Evolutionary conservation across 2,888 invertebrate genomes (phyloP).

Genomic region (Leptopilina drosophilae): DNA sequence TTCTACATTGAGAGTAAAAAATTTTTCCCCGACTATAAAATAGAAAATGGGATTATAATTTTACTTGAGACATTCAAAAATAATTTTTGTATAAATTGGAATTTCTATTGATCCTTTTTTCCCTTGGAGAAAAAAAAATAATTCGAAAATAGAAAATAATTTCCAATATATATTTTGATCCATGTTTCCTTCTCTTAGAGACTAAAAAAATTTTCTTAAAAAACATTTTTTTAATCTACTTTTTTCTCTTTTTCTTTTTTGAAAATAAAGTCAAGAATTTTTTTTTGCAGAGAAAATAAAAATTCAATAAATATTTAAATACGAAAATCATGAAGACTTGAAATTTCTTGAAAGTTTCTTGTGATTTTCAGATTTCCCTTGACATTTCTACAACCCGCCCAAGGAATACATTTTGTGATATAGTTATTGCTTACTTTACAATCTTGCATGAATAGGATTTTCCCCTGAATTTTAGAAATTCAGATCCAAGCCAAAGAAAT

Average conservation of each 20-base stretch:
- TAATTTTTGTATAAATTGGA: too few relatives aligned
- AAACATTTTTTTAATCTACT: too few relatives aligned
- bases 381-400: not conserved
- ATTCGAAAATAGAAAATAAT: too few relatives aligned
- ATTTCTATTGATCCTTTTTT: too few relatives aligned
- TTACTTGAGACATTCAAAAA: too few relatives aligned
- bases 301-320: constrained; percentile 15
- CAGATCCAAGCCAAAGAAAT: not conserved
- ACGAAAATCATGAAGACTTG: not conserved
- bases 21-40: too few relatives aligned
- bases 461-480: not conserved
- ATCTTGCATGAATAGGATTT: constrained; percentile 32
- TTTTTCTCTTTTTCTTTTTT: too few relatives aligned
- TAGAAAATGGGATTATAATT: too few relatives aligned
- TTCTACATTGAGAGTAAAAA: too few relatives aligned
- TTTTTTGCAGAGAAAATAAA: not conserved
- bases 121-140: too few relatives aligned
- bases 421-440: constrained; percentile 30
- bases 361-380: constrained; percentile 23
- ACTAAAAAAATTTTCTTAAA: not conserved
- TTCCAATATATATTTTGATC: too few relatives aligned
- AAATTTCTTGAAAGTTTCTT: constrained; percentile 30
- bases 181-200: not conserved
- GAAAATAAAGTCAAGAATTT: too few relatives aligned
- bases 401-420: constrained; percentile 31